A percentile compares a stretch with the other conserved stretches of the same genome.
Conservation (phyloP, 2,888 invertebrate genomes). For the Notodonta ziczac region DNA sequence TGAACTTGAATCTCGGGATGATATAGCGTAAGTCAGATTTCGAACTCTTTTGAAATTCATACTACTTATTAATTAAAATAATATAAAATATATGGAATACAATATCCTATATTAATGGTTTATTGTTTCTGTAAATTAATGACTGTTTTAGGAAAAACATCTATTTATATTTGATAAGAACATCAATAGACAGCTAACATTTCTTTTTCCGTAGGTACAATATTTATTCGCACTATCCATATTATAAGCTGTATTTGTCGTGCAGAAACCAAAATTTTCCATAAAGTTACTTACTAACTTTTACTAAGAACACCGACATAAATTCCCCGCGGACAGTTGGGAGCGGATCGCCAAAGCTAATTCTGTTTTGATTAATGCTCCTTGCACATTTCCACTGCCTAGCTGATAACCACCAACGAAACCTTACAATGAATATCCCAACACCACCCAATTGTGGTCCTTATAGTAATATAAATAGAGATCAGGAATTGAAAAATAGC, state of each 20-base stretch:
- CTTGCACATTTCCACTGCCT: constrained; percentile 75
- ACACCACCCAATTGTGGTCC: constrained; percentile 37
- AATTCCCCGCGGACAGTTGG: constrained; percentile 76
- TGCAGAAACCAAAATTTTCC: background rate
- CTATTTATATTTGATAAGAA: no score
- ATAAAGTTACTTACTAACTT: constrained; percentile 36
- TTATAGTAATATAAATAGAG: constrained; percentile 38
- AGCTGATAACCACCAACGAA: constrained; percentile 54
- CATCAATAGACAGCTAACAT: no score
- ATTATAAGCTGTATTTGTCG: no score
- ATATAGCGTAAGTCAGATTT: constrained; percentile 28
- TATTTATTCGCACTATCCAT: no score
- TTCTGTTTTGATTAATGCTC: constrained; percentile 83
- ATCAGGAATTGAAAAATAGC: constrained; percentile 17
- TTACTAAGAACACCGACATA: constrained; percentile 58
- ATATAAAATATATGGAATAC: background rate
- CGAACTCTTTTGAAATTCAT: background rate
- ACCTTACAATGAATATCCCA: constrained; percentile 14
- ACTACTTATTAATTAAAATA: background rate
- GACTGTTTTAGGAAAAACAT: no score
- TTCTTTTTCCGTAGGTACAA: no score
- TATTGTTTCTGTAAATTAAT: no score
- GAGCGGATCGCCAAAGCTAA: constrained; percentile 83
- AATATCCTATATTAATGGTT: no score
- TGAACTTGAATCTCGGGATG: constrained; percentile 44